phyloP scores from a whole-genome alignment of 2,888 invertebrate species.

The Aelia acuminata region DNA sequence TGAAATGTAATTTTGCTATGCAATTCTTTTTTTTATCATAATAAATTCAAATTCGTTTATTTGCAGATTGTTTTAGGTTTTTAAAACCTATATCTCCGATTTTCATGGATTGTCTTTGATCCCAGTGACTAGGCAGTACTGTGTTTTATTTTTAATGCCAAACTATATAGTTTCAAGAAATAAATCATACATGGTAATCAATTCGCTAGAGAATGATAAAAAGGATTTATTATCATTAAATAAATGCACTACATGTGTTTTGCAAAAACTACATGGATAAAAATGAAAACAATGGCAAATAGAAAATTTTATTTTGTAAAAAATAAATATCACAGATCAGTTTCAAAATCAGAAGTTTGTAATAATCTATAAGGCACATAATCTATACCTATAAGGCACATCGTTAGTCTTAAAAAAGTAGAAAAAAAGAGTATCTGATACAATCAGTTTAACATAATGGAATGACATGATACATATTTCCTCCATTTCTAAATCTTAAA shows the following conservation, averaged over 20 bases:
- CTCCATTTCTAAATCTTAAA: background rate
- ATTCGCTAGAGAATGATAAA: background rate
- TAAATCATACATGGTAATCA: no score
- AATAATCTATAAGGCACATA: background rate
- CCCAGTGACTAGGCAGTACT: no score
- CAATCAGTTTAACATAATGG: background rate
- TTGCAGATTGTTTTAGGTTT: no score
- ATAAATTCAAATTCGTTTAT: no score
- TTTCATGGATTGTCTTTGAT: no score
- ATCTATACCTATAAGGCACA: constrained; percentile 7
- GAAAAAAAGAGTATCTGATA: background rate
- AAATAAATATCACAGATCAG: constrained; percentile 18
- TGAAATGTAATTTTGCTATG: no score
- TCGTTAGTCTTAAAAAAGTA: background rate
- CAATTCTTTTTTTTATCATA: no score
- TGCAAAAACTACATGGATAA: background rate
- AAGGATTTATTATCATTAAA: background rate
- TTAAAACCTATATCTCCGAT: no score
- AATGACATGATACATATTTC: background rate
- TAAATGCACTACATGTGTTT: background rate
- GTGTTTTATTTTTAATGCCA: no score
- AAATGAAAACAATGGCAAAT: background rate
- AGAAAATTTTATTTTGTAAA: constrained; percentile 18
- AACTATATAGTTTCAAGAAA: no score
- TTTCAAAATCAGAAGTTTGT: background rate